These are phyloP conservation scores for Desmodus rotundus DNA, from an alignment of 2,113 vertebrate species.

Conservation along the genomic window DNA sequence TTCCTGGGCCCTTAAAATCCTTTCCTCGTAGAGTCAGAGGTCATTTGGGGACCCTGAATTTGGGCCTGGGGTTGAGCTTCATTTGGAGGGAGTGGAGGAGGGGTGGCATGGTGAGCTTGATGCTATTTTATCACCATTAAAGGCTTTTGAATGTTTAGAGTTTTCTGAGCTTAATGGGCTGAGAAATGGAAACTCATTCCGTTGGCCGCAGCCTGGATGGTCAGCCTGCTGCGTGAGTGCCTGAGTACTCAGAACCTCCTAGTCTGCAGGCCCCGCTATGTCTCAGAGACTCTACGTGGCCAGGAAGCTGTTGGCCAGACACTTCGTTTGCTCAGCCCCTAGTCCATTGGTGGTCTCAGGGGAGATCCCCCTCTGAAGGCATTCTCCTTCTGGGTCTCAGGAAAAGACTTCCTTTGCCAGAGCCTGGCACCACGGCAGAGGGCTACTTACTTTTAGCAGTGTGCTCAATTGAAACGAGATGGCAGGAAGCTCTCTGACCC, in stretches of 20 bases:
- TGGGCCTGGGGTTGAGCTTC: neutral
- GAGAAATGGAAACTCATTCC: slow-evolving; percentile 43
- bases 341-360: accelerated
- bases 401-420: neutral
- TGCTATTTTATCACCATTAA: slow-evolving; percentile 20
- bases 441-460: neutral
- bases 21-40: neutral
- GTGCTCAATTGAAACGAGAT: neutral
- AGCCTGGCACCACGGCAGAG: neutral
- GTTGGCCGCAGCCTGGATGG: neutral
- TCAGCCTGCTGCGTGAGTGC: neutral
- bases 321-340: neutral
- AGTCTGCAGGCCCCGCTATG: accelerated
- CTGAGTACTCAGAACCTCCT: accelerated
- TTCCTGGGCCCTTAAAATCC: neutral
- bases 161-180: slow-evolving; percentile 53
- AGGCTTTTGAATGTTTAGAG: neutral
- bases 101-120: neutral
- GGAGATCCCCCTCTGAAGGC: accelerated
- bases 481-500: neutral
- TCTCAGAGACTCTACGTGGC: too few relatives aligned
- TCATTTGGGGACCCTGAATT: neutral
- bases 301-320: too few relatives aligned
- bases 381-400: neutral
- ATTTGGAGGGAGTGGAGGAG: neutral